Evolutionary conservation across 1,140 invertebrate species (phyloP).

Genomic region (Lordiphosa clarofinis): DNA sequence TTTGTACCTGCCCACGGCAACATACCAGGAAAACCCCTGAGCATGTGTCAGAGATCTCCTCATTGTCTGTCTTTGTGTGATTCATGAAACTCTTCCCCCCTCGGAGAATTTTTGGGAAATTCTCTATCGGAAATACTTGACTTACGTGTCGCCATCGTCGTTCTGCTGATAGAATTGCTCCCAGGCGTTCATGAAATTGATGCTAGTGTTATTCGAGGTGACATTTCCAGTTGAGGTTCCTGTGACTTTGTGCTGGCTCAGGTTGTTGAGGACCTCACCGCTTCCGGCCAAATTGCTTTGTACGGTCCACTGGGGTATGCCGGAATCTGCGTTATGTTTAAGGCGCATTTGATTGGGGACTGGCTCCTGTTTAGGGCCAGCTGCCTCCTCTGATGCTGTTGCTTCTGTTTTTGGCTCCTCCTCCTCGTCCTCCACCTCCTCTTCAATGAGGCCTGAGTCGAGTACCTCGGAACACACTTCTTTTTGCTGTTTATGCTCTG

Average conservation of each 20-base stretch:
- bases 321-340: constrained; percentile 50
- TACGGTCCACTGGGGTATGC: constrained; percentile 60
- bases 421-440: constrained; percentile 36
- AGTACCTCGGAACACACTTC: constrained; percentile 26
- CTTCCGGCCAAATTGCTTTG: constrained; percentile 39
- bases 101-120: constrained; percentile 31
- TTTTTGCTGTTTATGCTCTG: constrained; percentile 17
- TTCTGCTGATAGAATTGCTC: constrained; percentile 84
- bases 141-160: constrained; percentile 88
- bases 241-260: constrained; percentile 31
- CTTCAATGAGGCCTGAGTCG: constrained; percentile 70
- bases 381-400: constrained; percentile 9
- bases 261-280: constrained; percentile 55
- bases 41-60: constrained; percentile 56
- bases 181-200: constrained; percentile 79
- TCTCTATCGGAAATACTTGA: constrained; percentile 61
- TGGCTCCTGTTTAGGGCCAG: constrained; percentile 20
- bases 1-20: constrained; percentile 38
- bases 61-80: constrained; percentile 41
- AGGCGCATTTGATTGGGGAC: constrained; percentile 49
- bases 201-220: constrained; percentile 35
- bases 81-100: constrained; percentile 63
- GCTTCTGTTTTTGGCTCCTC: constrained; percentile 15
- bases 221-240: constrained; percentile 28
- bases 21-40: constrained; percentile 72